Conservation (phyloP, 2,113 vertebrate genomes). For the Xenotilapia caudafasciata region DNA sequence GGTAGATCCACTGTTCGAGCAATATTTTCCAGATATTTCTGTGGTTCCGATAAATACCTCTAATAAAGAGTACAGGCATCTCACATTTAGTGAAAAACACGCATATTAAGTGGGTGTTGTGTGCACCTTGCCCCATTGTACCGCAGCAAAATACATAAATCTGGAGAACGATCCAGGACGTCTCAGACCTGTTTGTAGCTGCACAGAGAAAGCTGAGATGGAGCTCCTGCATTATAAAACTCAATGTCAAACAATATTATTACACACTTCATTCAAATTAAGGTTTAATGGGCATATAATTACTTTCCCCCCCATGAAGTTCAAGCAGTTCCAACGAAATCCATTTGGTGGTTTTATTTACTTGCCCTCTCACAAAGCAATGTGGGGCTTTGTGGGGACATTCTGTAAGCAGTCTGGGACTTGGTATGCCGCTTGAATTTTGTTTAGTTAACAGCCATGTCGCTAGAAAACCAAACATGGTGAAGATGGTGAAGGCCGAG, state of each 20-base stretch:
- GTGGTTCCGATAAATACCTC: not conserved
- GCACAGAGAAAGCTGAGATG: not conserved
- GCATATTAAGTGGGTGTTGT: not conserved
- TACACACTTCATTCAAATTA: conserved; percentile 49
- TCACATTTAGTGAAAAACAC: not conserved
- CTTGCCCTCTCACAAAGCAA: conserved; percentile 3
- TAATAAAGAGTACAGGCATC: not conserved
- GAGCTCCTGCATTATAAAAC: not conserved
- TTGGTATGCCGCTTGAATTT: not conserved
- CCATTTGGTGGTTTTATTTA: conserved; percentile 29
- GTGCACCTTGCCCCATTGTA: not conserved
- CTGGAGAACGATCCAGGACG: not conserved
- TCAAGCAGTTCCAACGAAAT: conserved; percentile 15
- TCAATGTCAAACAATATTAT: conserved; percentile 59
- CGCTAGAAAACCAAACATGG: not conserved
- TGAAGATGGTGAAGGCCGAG: not conserved
- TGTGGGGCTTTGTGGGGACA: not conserved
- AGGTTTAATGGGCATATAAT: conserved; percentile 57
- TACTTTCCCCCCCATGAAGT: conserved; percentile 27
- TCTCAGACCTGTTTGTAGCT: not conserved
- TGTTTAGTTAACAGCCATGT: not conserved
- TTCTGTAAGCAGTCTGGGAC: not conserved
- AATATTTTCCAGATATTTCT: not conserved
- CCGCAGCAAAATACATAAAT: not conserved
- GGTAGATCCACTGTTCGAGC: not conserved